Conservation (phyloP, 2,888 invertebrate species). For the Dynastes maya region DNA sequence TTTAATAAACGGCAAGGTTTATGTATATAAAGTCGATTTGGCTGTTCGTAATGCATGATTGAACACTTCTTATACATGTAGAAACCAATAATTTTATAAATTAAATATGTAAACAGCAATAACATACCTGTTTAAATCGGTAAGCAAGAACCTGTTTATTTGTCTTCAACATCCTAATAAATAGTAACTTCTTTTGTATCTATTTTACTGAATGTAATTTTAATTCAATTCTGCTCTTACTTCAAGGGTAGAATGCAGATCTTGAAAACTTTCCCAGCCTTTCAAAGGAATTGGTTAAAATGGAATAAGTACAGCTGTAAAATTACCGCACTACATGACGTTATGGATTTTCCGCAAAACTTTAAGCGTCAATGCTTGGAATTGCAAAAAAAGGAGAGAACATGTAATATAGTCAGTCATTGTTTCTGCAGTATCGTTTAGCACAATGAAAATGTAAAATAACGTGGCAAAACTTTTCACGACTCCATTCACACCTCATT, state of each 20-base stretch:
- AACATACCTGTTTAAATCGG: not conserved
- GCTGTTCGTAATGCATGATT: not conserved
- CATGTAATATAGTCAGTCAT: no score
- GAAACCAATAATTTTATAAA: constrained; percentile 8
- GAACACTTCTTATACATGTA: not conserved
- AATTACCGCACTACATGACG: no score
- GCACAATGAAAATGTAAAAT: constrained; percentile 29
- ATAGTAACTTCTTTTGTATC: no score
- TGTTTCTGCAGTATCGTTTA: not conserved
- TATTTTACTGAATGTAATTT: no score
- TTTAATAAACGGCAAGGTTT: not conserved
- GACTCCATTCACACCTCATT: constrained; percentile 20
- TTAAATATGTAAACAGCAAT: constrained; percentile 5
- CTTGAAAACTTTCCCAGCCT: no score
- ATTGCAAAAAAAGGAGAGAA: no score
- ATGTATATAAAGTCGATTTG: not conserved
- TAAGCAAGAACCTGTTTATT: not conserved
- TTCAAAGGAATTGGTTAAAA: no score
- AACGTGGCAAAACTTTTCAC: constrained; percentile 6
- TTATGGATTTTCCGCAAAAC: no score
- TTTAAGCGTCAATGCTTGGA: no score
- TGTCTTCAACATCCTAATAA: not conserved
- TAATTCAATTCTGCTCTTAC: no score
- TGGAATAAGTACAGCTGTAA: no score
- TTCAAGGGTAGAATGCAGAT: no score